Percentiles rank a stretch among this genome's conserved stretches.
Evolutionary conservation across 2,797 vertebrate genomes (phyloP).

Genomic region (Dicrostonyx torquatus): DNA sequence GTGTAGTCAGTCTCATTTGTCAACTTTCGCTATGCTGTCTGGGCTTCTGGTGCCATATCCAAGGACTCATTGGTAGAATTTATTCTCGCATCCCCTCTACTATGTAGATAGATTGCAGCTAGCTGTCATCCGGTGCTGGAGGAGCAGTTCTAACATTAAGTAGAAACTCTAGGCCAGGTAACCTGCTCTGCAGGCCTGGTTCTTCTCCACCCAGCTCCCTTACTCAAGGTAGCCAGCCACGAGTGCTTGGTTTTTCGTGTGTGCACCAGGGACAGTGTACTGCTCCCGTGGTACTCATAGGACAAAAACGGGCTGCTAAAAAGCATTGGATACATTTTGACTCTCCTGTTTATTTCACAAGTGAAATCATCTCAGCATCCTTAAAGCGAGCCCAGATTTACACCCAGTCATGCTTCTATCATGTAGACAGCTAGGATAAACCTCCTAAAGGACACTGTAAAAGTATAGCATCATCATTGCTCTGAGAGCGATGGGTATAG

Average conservation of each 20-base stretch:
- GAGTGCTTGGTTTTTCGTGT: background rate
- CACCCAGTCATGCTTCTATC: background rate
- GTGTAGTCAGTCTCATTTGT: background rate
- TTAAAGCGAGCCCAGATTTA: slow-evolving; percentile 12
- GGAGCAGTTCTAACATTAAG: background rate
- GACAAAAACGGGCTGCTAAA: background rate
- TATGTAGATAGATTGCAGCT: background rate
- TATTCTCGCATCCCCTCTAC: background rate
- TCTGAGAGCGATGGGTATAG: background rate
- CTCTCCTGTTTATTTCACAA: slow-evolving; percentile 27
- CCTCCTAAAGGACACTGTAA: background rate
- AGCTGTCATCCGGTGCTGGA: slow-evolving; percentile 13
- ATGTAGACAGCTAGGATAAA: slow-evolving; percentile 2
- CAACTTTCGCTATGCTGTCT: slow-evolving; percentile 11
- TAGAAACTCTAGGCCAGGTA: background rate
- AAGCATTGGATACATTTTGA: background rate
- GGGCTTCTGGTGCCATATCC: slow-evolving; percentile 4
- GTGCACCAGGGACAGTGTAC: background rate
- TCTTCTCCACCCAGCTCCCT: background rate
- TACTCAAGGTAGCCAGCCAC: background rate
- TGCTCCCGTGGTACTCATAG: background rate
- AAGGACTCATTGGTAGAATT: slow-evolving; percentile 22
- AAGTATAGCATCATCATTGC: background rate
- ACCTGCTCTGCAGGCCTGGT: background rate
- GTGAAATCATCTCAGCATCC: background rate